These are phyloP conservation scores for Ellobius talpinus DNA, from an alignment of 2,113 vertebrate genomes.

Conservation along the genomic window DNA sequence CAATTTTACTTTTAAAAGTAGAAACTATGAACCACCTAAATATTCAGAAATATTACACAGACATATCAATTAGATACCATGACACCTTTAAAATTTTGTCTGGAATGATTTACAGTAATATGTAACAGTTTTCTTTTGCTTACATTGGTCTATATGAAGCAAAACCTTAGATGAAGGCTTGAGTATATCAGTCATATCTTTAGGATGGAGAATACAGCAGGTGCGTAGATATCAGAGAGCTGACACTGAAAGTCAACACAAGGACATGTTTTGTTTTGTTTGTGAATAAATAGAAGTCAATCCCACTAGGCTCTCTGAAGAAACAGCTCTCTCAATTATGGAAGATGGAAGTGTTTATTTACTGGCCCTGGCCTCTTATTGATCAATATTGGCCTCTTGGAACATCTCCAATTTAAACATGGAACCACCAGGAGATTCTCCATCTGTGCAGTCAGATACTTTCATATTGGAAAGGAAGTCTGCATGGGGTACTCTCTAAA, in stretches of 20 bases:
- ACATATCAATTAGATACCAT: background rate
- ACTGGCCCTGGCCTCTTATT: background rate
- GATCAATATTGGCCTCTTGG: background rate
- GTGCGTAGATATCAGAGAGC: background rate
- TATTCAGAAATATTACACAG: background rate
- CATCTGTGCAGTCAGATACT: background rate
- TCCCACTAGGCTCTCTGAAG: background rate
- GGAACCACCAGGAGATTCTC: background rate
- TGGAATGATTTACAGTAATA: constrained; percentile 1
- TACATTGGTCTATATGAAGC: background rate
- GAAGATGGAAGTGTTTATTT: background rate
- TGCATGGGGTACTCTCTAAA: background rate
- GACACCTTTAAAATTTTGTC: background rate
- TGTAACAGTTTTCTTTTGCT: background rate
- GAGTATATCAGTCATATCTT: background rate
- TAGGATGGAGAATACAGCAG: background rate
- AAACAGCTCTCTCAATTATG: background rate
- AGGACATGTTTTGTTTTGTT: background rate
- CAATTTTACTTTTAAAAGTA: constrained; percentile 26
- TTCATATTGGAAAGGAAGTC: background rate
- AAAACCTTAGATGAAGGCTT: background rate
- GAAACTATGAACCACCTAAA: background rate
- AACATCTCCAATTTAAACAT: background rate
- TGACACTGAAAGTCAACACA: background rate
- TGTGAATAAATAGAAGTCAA: background rate